Evolutionary conservation across 92 coral and sea anemone species (phyloP), one percentile per base, ranked within the genome.

Genomic region (Phenganax marumi): DNA sequence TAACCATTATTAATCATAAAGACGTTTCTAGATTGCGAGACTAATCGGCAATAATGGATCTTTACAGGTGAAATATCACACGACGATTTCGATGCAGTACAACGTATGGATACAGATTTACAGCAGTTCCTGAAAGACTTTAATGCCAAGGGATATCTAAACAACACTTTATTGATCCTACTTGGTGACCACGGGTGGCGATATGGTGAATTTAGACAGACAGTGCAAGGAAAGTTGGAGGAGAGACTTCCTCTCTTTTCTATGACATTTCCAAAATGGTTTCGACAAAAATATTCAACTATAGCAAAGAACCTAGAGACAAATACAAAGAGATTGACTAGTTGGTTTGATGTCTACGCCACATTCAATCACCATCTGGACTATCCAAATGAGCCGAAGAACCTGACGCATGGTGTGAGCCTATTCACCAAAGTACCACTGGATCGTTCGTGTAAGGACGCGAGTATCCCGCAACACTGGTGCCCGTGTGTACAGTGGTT

Each of bases 141-240:
- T 33, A 53, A 86, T 9, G 56, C 64, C 14, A 81, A 81, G 68
- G 87, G 87, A 52, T 53, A 73, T 48, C 64, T 93, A 51, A 90
- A 93, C 54, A 85, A 90, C 86, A 92, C 97, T 0, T 57, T 93
- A 50, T 26, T 93, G 10, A 75, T 93, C 12, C 86, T 91, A 10
- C 77, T 93, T 81, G 89, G 97, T 5, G 97, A 93, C 56, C 97
- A 93, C 56, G 97, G 97, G 6, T 89, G 85, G 86, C 80, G 97
- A 23, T 89, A 88, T 33, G 97, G 97, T 13, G 90, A 88, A 10
- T 86, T 90, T 0, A 80, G 97, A 26, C 86, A 85, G 14, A 93
- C 93, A 12, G 66, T 93, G 2, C 97, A 93, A 80, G 97, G 97
- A 12, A 90, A 90, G 21, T 85, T 93, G 17, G 97, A 93, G 83